Evolutionary conservation across 2,888 invertebrate genomes (phyloP), one percentile per base, ranked within the genome.

Genomic region (Athripsodes cinereus): DNA sequence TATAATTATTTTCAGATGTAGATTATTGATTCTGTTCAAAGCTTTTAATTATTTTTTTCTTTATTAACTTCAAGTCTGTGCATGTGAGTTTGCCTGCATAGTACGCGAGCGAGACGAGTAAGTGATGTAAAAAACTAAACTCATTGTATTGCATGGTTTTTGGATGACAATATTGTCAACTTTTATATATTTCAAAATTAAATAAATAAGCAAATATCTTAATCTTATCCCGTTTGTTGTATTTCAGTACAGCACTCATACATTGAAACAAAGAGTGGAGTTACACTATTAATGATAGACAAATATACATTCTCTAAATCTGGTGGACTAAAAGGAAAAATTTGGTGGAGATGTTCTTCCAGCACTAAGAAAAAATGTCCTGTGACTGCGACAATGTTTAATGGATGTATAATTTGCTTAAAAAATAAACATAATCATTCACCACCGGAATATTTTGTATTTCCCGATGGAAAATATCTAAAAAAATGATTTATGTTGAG

Each of bases 371-470:
- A 26, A 10, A 35, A 34, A 20, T 57, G 57, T 22, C 5, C 31
- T 8, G 52, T 52, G 2, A 20, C 18, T 6, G 57, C 34, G 16
- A 47, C 34, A 8, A 52, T 47, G 11, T 2, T 16, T 8, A 34
- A 13, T 2, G 52, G 22, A 11, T n/a, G 3, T 2, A 1, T 57
- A 10, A 46, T 34, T 2, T 13, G 1, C 3, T 11, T 20, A 11
- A 52, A 20, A 18, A 34, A 44, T 2, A 2, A 11, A 3, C 57
- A 57, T 22, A 57, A 52, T 21, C 57, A 57, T 16, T 18, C 21
- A 2, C 46, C 57, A 6, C 57, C 57, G 6, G 2, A 10, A 1
- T 57, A 52, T 18, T 44, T 18, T 16, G 8, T 6, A 10, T n/a
- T 44, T 19, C 19, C 22, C 6, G 20, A 26, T 2, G 56, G 56